Evolutionary conservation across 1,140 invertebrate species (phyloP), one percentile per base, ranked within the genome.

Genomic region (Protaetia brevitarsis): DNA sequence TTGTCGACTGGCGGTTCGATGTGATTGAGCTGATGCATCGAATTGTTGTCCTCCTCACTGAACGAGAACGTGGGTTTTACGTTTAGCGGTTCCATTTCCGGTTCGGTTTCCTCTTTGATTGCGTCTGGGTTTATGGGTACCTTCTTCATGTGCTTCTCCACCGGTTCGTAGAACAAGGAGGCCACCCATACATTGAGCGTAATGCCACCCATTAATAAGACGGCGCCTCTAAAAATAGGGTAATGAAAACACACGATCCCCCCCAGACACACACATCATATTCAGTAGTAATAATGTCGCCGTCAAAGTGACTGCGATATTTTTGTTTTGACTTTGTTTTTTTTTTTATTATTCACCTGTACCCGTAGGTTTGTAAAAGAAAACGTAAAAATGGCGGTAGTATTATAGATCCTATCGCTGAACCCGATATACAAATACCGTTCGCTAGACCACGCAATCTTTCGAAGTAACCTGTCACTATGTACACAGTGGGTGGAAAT

Each of bases 401-500:
- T 65, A 95, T 87, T 67, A 95, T 87, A 37, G 86, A 89, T 19
- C 92, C 93, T 45, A 95, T 82, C 1, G 93, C 91, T 72, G 91
- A 94, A 11, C 93, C 93, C 2, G 93, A 94, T 79, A 94, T 93
- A 71, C 92, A 94, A 13, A 96, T 84, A 0, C 93, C 93, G 79
- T 95, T 95, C 16, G 93, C 94, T 7, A 95, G 80, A 2, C 92
- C 93, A 45, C 93, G 82, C 29, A 88, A 81, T 58, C 87, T 85
- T 1, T 92, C 85, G 77, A 95, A 96, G 77, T 95, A 96, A 37
- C 90, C 90, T 6, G 91, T 93, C 37, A 94, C 91, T 71, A 95
- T 93, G 75, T 94, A 93, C n/a, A 96, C 90, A 0, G 92, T 94
- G 26, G 93, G 92, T 3, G 92, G 91, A 77, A 92, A 93, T 0